Evolutionary conservation across 2,797 vertebrate genomes (phyloP), one percentile per base, ranked within the genome.

Genomic region (Macroramphosus scolopax): DNA sequence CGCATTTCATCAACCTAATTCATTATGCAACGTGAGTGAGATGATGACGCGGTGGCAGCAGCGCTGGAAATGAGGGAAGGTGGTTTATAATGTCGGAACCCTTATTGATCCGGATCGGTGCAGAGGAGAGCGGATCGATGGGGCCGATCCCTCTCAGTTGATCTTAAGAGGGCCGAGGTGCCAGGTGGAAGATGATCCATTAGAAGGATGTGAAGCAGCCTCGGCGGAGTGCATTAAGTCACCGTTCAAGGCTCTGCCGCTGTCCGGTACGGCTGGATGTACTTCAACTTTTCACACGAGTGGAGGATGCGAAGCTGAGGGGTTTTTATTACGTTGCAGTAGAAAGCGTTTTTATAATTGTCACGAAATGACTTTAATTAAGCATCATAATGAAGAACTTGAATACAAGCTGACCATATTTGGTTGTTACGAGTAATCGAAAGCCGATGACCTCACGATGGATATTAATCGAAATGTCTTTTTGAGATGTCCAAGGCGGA

Each of bases 171-270:
- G 72, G 71, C 69, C 13, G 68, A 80, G 78, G 78, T 84, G 72
- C 82, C 81, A 85, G 75, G 78, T 83, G 83, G 76, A 85, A 88
- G 84, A 76, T 82, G 71, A 87, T 80, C 72, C 76, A 78, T 84
- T 84, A 86, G 68, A 65, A 41, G 53, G 67, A 81, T 72, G 76
- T 62, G 77, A 68, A 44, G 59, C 66, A 33, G 65, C 73, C 67
- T 72, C 69, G 9, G 52, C 22, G 57, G 76, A 86, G 78, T 81
- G 78, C 80, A 85, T 84, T 75, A 83, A 82, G 72, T 68, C 71
- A 72, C 61, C 58, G 81, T 67, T 80, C 70, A 68, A 82, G 70
- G 69, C 68, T 79, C 67, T 62, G 59, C 65, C n/a, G n/a, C n/a
- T 37, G 61, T 71, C 55, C 64, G 35, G 40, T 42, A 32, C 22